Evolutionary conservation across 2,113 vertebrate species (phyloP).

Genomic region (Hippocampus zosterae): DNA sequence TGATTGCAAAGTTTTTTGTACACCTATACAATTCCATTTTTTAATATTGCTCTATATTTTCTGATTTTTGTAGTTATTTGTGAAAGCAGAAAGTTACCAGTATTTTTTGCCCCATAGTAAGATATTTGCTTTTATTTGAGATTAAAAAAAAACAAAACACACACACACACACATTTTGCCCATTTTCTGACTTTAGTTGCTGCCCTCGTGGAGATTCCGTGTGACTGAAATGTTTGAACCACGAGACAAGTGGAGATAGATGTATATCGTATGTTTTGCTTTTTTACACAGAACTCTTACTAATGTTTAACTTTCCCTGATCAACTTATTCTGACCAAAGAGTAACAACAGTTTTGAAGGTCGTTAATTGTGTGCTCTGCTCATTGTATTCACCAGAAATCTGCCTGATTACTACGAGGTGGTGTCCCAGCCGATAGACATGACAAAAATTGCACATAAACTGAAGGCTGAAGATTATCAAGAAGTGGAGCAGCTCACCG

Average conservation of each 20-base stretch:
- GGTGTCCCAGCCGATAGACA: constrained; percentile 94
- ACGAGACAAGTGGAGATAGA: not conserved
- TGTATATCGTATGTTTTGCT: not conserved
- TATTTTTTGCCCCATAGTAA: no score
- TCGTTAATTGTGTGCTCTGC: not conserved
- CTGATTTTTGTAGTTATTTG: no score
- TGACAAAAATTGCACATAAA: constrained; percentile 98
- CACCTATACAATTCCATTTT: no score
- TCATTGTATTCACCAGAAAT: constrained; percentile 71
- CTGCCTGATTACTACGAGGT: constrained; percentile 97
- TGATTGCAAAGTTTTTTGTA: no score
- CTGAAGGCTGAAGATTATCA: constrained; percentile 96
- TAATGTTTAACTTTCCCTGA: not conserved
- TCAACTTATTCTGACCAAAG: not conserved
- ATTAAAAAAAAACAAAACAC: no score
- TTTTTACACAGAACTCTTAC: not conserved
- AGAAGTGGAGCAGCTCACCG: constrained; percentile 86
- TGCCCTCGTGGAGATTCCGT: no score
- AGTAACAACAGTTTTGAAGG: not conserved
- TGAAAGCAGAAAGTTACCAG: no score
- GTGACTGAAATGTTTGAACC: no score
- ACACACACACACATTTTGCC: no score
- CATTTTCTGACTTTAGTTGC: no score
- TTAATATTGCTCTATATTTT: no score
- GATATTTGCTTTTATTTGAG: no score